A percentile compares a stretch with the other conserved stretches of the same genome.
These are phyloP conservation scores for Trematomus bernacchii DNA, from an alignment of 2,797 vertebrate species.

Conservation along the genomic window DNA sequence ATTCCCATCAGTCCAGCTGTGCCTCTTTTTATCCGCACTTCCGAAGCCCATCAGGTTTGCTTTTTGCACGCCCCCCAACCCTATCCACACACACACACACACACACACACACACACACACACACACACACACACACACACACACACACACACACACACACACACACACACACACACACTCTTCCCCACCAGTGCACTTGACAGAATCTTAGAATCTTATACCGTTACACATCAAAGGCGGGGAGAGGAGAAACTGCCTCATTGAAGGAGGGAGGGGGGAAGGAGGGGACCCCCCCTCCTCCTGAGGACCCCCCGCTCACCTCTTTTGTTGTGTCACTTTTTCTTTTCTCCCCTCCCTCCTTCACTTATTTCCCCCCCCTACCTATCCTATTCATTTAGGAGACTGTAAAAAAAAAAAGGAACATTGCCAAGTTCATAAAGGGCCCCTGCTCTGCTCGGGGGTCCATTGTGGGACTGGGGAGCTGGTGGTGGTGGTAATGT, in stretches of 20 bases:
- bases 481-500: conserved; percentile 17
- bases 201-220: conserved; percentile 58
- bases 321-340: conserved; percentile 80
- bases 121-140: conserved; percentile 32
- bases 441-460: conserved; percentile 43
- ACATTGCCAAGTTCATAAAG: conserved; percentile 77
- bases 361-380: conserved; percentile 44
- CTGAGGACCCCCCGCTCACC: conserved; percentile 57
- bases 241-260: conserved; percentile 41
- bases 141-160: conserved; percentile 25
- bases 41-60: conserved; percentile 77
- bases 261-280: conserved; percentile 45
- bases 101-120: conserved; percentile 31
- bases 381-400: conserved; percentile 70
- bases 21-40: conserved; percentile 81
- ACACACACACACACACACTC: conserved; percentile 12
- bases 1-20: conserved; percentile 81
- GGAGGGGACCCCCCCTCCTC: conserved; percentile 29
- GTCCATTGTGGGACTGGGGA: conserved; percentile 50
- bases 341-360: conserved; percentile 31
- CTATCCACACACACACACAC: conserved; percentile 7
- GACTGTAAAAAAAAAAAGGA: conserved; percentile 58
- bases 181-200: conserved; percentile 62
- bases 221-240: conserved; percentile 76
- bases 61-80: conserved; percentile 67